phyloP scores from a whole-genome alignment of 1,140 invertebrate genomes.

The Drosophila seguyi region DNA sequence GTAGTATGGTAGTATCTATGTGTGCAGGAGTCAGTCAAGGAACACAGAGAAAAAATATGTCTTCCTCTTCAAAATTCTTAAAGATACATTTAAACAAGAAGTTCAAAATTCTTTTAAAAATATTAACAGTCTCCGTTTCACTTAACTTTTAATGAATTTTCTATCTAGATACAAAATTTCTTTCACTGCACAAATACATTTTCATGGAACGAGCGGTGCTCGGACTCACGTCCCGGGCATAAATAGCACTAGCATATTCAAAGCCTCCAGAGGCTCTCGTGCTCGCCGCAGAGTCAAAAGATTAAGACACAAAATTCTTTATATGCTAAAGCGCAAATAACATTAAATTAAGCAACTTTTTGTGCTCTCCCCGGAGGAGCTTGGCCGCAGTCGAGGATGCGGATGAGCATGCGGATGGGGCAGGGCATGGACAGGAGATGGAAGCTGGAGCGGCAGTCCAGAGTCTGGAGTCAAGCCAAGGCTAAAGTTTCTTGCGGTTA shows the following conservation, averaged over 20 bases:
- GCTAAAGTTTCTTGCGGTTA: slow-evolving; percentile 84
- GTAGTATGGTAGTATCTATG: slow-evolving; percentile 14
- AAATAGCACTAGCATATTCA: slow-evolving; percentile 84
- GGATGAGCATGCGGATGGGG: slow-evolving; percentile 5
- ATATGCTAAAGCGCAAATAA: slow-evolving; percentile 85
- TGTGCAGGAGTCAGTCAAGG: slow-evolving; percentile 55
- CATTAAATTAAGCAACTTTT: slow-evolving; percentile 85
- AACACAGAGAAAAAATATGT: slow-evolving; percentile 15
- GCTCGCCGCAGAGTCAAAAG: slow-evolving; percentile 80
- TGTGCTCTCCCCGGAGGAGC: slow-evolving; percentile 55
- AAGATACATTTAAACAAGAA: neutral
- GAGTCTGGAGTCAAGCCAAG: slow-evolving; percentile 46
- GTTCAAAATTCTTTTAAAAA: neutral
- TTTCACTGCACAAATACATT: slow-evolving; percentile 39
- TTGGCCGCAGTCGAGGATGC: slow-evolving; percentile 23
- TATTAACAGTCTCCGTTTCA: no score
- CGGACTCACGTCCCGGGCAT: slow-evolving; percentile 75
- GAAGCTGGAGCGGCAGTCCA: slow-evolving; percentile 15
- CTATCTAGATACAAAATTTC: neutral
- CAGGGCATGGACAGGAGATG: slow-evolving; percentile 3
- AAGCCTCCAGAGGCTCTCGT: slow-evolving; percentile 64
- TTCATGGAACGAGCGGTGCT: slow-evolving; percentile 15
- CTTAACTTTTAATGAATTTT: neutral
- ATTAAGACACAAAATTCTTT: slow-evolving; percentile 85
- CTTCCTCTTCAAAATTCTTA: neutral